A percentile compares a stretch with the other conserved stretches of the same genome.
These are phyloP conservation scores for Aurelia aurita DNA, from an alignment of 30 jellyfish, hydroid and myxozoan genomes.

Conservation along the genomic window DNA sequence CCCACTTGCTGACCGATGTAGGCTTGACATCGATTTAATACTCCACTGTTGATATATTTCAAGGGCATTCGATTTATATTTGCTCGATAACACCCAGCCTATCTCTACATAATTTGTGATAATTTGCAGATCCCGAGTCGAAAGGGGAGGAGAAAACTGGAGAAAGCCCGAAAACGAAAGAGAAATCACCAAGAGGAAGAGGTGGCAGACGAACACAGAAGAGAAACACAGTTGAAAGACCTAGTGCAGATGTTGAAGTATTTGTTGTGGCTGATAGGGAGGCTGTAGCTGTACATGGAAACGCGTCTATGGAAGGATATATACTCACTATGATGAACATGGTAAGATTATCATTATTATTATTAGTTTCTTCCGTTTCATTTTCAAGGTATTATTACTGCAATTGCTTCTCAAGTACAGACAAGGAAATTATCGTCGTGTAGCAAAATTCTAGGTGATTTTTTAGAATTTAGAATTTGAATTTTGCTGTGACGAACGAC, in stretches of 20 bases:
- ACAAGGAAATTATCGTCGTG: no score
- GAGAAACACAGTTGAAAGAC: conserved; percentile 69
- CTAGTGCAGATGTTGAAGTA: conserved; percentile 80
- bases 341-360: conserved; percentile 65
- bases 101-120: no score
- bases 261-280: conserved; percentile 92
- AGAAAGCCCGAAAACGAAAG: background rate
- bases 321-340: conserved; percentile 97
- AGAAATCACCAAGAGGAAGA: background rate
- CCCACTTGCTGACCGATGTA: no score
- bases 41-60: no score
- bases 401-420: no score
- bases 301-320: conserved; percentile 82
- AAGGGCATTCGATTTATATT: no score
- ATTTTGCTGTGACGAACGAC: no score
- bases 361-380: background rate
- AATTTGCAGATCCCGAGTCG: conserved; percentile 46
- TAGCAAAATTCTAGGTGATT: no score
- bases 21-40: no score
- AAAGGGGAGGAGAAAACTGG: conserved; percentile 24
- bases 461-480: no score
- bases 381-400: no score
- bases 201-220: conserved; percentile 17
- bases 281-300: conserved; percentile 87
- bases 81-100: no score